A percentile compares a stretch with the other conserved stretches of the same genome.
Evolutionary conservation across 2,113 vertebrate species (phyloP).

Genomic region (Hystrix brachyura): DNA sequence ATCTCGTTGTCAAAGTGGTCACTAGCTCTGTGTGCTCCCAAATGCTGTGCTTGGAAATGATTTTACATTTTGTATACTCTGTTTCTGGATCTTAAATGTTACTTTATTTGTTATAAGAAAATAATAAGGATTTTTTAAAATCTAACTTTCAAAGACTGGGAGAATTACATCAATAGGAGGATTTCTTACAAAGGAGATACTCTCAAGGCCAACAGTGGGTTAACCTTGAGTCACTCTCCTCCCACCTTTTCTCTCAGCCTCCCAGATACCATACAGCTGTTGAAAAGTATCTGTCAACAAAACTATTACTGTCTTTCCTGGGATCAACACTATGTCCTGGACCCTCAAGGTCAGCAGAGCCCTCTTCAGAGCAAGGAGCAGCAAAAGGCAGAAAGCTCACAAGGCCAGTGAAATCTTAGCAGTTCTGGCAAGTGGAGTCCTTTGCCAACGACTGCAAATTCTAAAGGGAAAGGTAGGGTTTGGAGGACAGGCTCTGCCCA

Average conservation of each 20-base stretch:
- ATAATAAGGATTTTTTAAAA: background rate
- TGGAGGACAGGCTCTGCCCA: background rate
- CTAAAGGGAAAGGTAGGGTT: background rate
- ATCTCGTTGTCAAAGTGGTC: background rate
- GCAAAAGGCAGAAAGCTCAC: constrained; percentile 56
- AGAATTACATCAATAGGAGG: background rate
- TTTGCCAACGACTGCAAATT: constrained; percentile 14
- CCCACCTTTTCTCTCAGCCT: constrained; percentile 37
- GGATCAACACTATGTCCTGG: constrained; percentile 90
- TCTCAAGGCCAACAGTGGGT: constrained; percentile 78
- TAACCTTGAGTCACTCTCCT: constrained; percentile 84
- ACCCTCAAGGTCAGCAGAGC: constrained; percentile 93
- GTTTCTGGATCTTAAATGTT: constrained; percentile 30
- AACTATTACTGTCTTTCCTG: constrained; percentile 96
- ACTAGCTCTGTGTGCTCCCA: background rate
- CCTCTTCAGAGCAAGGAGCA: constrained; percentile 73
- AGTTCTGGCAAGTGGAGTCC: constrained; percentile 63
- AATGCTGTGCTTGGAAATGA: background rate
- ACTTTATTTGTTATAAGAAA: background rate
- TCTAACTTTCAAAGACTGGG: background rate
- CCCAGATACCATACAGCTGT: constrained; percentile 92
- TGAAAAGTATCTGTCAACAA: constrained; percentile 96
- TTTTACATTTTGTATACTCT: background rate
- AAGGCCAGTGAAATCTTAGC: constrained; percentile 69
- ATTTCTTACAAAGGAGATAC: constrained; percentile 5